Base-by-base conservation (phyloP, 2,113 vertebrate species). In the Lagopus leucura region DNA sequence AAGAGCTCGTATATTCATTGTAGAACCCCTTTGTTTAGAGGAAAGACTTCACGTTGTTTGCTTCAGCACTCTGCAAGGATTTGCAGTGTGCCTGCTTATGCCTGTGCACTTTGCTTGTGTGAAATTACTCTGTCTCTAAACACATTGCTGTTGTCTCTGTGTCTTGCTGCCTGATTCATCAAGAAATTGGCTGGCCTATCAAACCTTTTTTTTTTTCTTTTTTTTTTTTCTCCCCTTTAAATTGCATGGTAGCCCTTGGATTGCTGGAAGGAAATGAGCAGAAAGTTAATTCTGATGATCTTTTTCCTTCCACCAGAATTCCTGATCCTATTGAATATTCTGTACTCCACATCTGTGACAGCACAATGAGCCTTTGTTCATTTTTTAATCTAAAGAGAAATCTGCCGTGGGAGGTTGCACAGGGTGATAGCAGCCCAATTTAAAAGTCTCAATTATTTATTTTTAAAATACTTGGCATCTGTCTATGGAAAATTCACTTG, bases 401-500 rank as follows among this genome's bases (percentile, higher is more conserved):
- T 95, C 82, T 95, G 57, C 86, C 92, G 76, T 84, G 76, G 72
- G 90, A 95, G 92, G 94, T 94, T 97, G 90, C 66, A 84, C 86
- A 88, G 96, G 88, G 94, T 94, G 93, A 95, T 95, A 94, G 88
- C 92, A 95, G 83, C 84, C 80, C 92, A 93, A 90, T 96, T 97
- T 95, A 93, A 95, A 92, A 94, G 91, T 95, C 96, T 97, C 82
- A 94, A 94, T 96, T 95, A 96, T 95, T 97, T 95, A 93, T 95
- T 96, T 96, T 95, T 84, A 88, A 94, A 93, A 93, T 91, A 88
- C 82, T 96, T 97, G 94, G 96, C 94, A 92, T 95, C 86, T 86
- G 70, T 92, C 96, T 88, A 21, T 86, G 94, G 94, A 95, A 94
- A 94, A 84, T 84, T 58, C 93, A 61, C 86, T 96, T 86, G 61